A percentile compares a stretch with the other conserved stretches of the same genome.
These are phyloP conservation scores for Fregetta grallaria DNA, from an alignment of 2,113 vertebrate genomes.

Conservation along the genomic window DNA sequence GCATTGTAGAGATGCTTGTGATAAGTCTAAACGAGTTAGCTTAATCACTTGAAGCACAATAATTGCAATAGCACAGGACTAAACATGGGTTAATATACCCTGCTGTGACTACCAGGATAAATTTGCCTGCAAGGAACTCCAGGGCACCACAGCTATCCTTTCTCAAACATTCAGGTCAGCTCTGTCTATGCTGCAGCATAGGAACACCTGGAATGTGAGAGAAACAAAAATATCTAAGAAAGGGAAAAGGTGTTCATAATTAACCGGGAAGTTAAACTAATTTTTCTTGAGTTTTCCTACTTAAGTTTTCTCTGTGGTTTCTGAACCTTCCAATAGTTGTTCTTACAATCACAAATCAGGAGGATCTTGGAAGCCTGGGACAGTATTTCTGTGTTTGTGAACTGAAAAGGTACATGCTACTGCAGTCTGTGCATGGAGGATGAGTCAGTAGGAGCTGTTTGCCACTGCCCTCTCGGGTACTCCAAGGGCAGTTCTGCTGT, in stretches of 20 bases:
- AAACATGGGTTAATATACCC: background rate
- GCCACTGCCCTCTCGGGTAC: background rate
- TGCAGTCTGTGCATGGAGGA: rapidly evolving
- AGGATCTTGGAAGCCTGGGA: background rate
- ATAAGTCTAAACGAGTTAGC: background rate
- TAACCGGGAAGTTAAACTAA: background rate
- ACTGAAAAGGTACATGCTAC: background rate
- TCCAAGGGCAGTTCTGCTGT: background rate
- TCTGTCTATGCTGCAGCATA: background rate
- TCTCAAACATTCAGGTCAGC: background rate
- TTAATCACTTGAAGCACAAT: background rate
- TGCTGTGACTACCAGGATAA: background rate
- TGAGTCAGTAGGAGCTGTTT: background rate
- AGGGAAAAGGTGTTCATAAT: background rate
- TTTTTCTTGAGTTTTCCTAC: background rate
- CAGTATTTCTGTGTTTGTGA: background rate
- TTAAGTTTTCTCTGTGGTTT: background rate
- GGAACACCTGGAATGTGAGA: background rate
- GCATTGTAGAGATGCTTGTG: background rate
- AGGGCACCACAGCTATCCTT: background rate
- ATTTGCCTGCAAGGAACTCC: background rate
- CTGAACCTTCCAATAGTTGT: background rate
- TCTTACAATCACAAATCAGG: background rate
- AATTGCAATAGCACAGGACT: background rate
- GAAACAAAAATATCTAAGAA: background rate